Base-by-base conservation (phyloP, 2,113 vertebrate species). In the Brachirus orientalis region DNA sequence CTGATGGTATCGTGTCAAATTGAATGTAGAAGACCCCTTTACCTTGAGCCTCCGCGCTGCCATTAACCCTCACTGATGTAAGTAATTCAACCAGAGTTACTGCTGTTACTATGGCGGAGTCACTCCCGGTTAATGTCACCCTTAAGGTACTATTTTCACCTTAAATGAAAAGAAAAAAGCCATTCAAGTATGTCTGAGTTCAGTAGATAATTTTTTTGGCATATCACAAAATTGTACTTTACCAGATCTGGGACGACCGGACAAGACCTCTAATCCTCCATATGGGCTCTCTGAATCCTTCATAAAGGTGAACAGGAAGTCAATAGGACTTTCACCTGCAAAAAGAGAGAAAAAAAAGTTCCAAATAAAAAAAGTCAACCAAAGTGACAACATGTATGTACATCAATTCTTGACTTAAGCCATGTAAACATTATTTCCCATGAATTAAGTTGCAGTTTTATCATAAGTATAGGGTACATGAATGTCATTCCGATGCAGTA, bases 241-340 rank as follows among this genome's bases (percentile, higher is more conserved):
- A 83, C 84, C 80, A 44, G 77, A 44, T 70, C 12, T 51, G 5
- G 75, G 84, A 40, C 75, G 71, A 45, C 22, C 45, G 8, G 62
- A 62, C 11, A 57, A 1, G 20, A 73, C 6, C 3, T 57, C 40
- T 11, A 63, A 78, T 9, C 58, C 75, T 48, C 45, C 47, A 12
- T 62, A 38, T 8, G 50, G 55, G 8, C 77, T 57, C 16, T 64
- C 7, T 1, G 62, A 64, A 6, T 1, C 20, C 19, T 79, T 52
- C 79, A 85, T 40, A 70, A 89, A 83, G 36, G 70, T 7, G 58
- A 77, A 80, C 16, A 82, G 55, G 67, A 89, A 69, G 17, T 79
- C 72, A n/a, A 77, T 46, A 8, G 33, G 13, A 59, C 82, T 89
- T 9, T 77, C 48, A 46, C 72, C 87, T 89, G 55, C 19, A 71